These are phyloP conservation scores for Neocrepidodera transversa DNA, from an alignment of 2,888 invertebrate species.

Conservation along the genomic window DNA sequence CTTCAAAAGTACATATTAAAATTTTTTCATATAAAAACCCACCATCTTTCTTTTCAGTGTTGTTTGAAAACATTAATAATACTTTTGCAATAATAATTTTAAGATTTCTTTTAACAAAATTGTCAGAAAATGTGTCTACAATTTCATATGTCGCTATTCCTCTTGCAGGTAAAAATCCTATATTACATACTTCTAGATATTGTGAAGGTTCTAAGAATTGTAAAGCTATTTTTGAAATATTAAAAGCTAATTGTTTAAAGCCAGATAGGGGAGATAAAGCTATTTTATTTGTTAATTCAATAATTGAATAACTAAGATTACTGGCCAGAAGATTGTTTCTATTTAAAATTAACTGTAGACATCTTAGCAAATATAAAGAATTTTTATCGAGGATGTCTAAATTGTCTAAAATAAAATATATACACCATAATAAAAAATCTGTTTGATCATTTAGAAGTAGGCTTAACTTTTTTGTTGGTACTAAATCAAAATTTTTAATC, in stretches of 20 bases:
- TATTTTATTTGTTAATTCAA: constrained; percentile 38
- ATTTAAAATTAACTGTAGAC: constrained; percentile 40
- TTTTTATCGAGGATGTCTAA: constrained; percentile 31
- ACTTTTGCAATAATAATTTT: constrained; percentile 36
- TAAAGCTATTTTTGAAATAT: constrained; percentile 42
- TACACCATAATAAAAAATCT: constrained; percentile 13
- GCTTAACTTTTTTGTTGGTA: constrained; percentile 25
- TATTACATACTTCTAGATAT: constrained; percentile 30
- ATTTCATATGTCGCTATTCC: constrained; percentile 42
- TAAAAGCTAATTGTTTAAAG: constrained; percentile 42
- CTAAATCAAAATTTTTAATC: constrained; percentile 30
- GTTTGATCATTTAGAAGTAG: constrained; percentile 13
- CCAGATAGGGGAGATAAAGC: constrained; percentile 40
- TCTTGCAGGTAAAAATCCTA: constrained; percentile 39
- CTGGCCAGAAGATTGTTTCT: constrained; percentile 34
- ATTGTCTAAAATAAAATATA: constrained; percentile 24
- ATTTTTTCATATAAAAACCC: constrained; percentile 44
- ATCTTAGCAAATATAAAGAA: constrained; percentile 39
- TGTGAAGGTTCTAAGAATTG: constrained; percentile 28
- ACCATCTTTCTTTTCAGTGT: constrained; percentile 47
- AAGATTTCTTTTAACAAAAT: constrained; percentile 23
- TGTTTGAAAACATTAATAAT: constrained; percentile 44
- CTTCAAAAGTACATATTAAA: constrained; percentile 40
- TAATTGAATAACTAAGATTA: constrained; percentile 31
- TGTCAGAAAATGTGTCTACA: constrained; percentile 31